phyloP scores from a whole-genome alignment of 2,888 invertebrate genomes.

The Mythimna impura region DNA sequence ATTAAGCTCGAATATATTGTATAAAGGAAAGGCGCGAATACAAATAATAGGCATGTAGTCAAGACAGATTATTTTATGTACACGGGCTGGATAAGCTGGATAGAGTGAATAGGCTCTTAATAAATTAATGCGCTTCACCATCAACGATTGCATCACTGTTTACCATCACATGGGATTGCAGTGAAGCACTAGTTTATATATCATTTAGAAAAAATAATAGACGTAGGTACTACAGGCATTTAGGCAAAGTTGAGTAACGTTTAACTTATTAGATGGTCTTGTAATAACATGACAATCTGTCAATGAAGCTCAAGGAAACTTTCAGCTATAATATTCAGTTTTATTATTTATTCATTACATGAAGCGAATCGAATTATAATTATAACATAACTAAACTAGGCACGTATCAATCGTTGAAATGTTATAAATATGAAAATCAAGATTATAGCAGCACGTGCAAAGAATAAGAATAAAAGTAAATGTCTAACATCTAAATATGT shows the following conservation, averaged over 20 bases:
- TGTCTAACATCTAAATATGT: background rate
- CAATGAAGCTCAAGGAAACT: background rate
- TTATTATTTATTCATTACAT: background rate
- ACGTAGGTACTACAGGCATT: background rate
- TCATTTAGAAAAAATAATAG: background rate
- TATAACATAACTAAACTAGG: background rate
- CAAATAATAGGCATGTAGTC: background rate
- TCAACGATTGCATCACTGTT: too few relatives aligned
- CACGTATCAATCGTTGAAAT: constrained; percentile 20
- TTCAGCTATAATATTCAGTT: background rate
- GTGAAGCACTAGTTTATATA: too few relatives aligned
- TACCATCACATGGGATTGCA: too few relatives aligned
- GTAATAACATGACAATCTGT: background rate
- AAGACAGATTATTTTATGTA: background rate
- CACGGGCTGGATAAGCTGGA: too few relatives aligned
- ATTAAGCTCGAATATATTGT: too few relatives aligned
- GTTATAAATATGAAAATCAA: constrained; percentile 9
- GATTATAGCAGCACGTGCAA: constrained; percentile 11
- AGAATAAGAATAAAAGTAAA: background rate
- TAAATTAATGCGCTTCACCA: too few relatives aligned
- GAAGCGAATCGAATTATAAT: background rate
- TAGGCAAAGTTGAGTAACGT: background rate
- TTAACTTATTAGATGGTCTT: constrained; percentile 1
- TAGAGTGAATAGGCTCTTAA: too few relatives aligned
- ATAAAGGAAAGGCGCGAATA: background rate